Evolutionary conservation across 1,140 invertebrate genomes (phyloP).

Genomic region (Solen grandis): DNA sequence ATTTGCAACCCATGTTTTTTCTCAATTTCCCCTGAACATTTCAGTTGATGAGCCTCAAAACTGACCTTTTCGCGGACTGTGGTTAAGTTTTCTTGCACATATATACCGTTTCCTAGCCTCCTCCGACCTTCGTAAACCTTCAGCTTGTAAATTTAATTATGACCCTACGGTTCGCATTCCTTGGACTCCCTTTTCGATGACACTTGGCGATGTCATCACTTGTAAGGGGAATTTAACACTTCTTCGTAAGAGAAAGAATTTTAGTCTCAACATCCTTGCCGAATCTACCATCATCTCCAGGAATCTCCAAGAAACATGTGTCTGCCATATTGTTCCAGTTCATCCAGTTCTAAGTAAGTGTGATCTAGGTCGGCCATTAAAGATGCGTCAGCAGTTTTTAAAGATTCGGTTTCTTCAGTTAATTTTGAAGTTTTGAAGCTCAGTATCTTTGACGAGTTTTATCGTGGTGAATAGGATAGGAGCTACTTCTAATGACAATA

Average conservation of each 20-base stretch:
- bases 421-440: no score
- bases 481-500: no score
- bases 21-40: not conserved
- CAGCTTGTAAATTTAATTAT: constrained; percentile 22
- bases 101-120: no score
- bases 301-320: constrained; percentile 5
- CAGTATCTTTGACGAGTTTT: no score
- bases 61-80: not conserved
- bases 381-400: no score
- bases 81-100: constrained; percentile 19
- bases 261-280: not conserved
- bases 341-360: no score
- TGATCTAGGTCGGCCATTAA: no score
- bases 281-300: not conserved
- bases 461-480: no score
- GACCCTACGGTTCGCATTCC: not conserved
- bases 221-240: not conserved
- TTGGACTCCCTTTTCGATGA: constrained; percentile 3
- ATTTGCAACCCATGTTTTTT: no score
- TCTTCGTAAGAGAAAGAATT: not conserved
- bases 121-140: not conserved
- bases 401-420: no score
- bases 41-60: not conserved
- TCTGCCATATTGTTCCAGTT: constrained; percentile 12
- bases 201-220: not conserved